Conservation (phyloP, 2,113 vertebrate genomes). For the Vicugna pacos region DNA sequence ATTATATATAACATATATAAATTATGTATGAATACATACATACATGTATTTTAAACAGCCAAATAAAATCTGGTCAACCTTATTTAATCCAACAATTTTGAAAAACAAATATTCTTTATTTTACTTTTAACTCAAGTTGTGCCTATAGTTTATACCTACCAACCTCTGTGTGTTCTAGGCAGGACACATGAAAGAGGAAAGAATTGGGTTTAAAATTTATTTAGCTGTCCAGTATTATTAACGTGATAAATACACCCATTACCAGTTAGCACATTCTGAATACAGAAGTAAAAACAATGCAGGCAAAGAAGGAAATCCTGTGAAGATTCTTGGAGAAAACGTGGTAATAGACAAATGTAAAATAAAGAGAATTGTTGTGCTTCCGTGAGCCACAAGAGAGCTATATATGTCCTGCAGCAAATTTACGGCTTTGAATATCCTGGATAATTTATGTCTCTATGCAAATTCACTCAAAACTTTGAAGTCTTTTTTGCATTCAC, state of each 20-base stretch:
- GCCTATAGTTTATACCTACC: background rate
- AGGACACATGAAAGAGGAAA: background rate
- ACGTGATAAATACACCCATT: constrained; percentile 51
- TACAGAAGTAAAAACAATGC: constrained; percentile 61
- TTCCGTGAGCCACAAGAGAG: constrained; percentile 61
- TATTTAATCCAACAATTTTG: constrained; percentile 27
- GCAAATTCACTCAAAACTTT: constrained; percentile 80
- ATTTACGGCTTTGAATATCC: constrained; percentile 78
- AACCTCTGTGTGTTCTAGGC: background rate
- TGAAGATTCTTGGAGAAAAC: constrained; percentile 66
- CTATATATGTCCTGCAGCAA: constrained; percentile 72
- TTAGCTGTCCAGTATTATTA: constrained; percentile 42
- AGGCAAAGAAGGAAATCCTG: background rate
- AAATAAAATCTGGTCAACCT: constrained; percentile 34
- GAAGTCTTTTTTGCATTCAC: constrained; percentile 76
- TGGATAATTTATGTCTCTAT: constrained; percentile 80
- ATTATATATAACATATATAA: background rate
- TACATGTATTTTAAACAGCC: background rate
- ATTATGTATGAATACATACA: background rate
- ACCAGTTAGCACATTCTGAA: constrained; percentile 50
- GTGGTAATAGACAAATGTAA: constrained; percentile 69
- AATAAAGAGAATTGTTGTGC: constrained; percentile 73
- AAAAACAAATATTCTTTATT: background rate
- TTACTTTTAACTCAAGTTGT: background rate
- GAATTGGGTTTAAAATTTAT: constrained; percentile 40